phyloP scores from a whole-genome alignment of 2,888 invertebrate species.

The Willowsia nigromaculata region DNA sequence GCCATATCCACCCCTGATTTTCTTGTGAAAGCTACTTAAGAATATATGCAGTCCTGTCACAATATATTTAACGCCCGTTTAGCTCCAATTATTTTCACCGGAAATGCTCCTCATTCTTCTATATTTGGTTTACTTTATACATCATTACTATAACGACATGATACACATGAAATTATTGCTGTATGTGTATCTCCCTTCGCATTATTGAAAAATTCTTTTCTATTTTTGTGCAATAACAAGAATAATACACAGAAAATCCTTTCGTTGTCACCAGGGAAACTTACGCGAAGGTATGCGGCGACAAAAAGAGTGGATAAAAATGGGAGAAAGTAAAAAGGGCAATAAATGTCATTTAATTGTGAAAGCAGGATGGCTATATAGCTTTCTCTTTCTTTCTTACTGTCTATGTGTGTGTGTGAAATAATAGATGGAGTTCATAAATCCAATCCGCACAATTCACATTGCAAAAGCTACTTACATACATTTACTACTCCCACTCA shows the following conservation, averaged over 20 bases:
- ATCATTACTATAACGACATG: no score
- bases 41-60: no score
- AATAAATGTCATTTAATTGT: slow-evolving; percentile 79
- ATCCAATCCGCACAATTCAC: slow-evolving; percentile 69
- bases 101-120: no score
- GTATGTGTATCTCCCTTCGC: no score
- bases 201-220: no score
- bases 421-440: slow-evolving; percentile 79
- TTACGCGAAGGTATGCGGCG: background rate
- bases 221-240: background rate
- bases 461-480: background rate
- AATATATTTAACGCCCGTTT: slow-evolving; percentile 47
- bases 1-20: no score
- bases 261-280: slow-evolving; percentile 1
- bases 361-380: background rate
- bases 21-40: no score
- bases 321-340: slow-evolving; percentile 66
- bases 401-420: no score
- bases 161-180: no score
- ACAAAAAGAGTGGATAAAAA: background rate
- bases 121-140: no score
- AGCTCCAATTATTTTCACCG: background rate
- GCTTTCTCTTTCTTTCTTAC: no score
- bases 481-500: no score
- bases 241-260: background rate